Evolutionary conservation across 2,113 vertebrate genomes (phyloP), one percentile per base, ranked within the genome.

Genomic region (Reinhardtius hippoglossoides): DNA sequence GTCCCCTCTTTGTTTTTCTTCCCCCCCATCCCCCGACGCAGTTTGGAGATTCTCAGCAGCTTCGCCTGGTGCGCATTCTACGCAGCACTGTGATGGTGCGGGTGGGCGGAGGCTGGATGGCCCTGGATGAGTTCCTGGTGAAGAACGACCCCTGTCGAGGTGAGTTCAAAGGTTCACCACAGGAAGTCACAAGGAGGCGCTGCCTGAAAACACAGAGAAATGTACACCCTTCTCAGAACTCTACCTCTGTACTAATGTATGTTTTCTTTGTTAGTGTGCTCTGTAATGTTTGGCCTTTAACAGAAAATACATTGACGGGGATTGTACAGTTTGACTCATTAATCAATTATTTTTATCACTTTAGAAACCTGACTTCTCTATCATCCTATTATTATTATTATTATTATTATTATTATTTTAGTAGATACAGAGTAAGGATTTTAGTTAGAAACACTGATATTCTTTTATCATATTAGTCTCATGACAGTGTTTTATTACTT

Each of bases 71-170:
- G 64, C 96, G 98, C 10, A 99, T 99, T 90, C 92, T 99, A 3
- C 94, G 98, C 81, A 99, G 98, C 84, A 99, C 98, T 0, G 98
- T 99, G 81, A 99, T 99, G 98, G 98, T 99, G 83, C 97, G 98
- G 1, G 98, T 99, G 26, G 98, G 98, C 68, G 98, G 98, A 48
- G 98, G 98, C 86, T 99, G 98, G 98, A 99, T 99, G 98, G 98
- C 98, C 0, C 95, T 99, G 1, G 98, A 99, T 80, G 98, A 99
- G 91, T 99, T 99, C 91, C 92, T 99, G 65, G 98, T 99, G 92
- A 99, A 99, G 95, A 99, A 99, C 1, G 98, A 99, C 92, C 98
- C 98, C 9, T 99, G 98, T 92, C 94, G 98, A 95, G 98, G 98
- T 99, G 96, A 86, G 92, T 89, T 85, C 84, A 82, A 83, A 83